Percentiles rank a stretch among this genome's conserved stretches.
These are phyloP conservation scores for Sminthurides bifidus DNA, from an alignment of 1,140 invertebrate species.

Conservation along the genomic window DNA sequence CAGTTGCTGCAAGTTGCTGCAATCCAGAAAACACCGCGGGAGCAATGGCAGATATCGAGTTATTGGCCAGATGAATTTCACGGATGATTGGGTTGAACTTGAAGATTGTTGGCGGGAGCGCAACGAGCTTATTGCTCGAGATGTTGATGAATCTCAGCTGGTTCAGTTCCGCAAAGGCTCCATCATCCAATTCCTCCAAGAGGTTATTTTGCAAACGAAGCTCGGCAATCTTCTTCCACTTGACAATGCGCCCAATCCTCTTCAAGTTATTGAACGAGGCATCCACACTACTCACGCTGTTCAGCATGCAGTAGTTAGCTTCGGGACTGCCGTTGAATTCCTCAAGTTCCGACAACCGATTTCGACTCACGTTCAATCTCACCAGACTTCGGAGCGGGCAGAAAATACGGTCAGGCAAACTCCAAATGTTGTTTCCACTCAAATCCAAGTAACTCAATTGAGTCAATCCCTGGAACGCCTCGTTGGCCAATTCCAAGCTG, in stretches of 20 bases:
- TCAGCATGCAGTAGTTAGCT: background rate
- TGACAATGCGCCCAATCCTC: conserved; percentile 34
- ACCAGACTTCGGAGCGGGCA: conserved; percentile 61
- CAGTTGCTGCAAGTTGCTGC: conserved; percentile 66
- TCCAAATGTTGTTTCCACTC: conserved; percentile 76
- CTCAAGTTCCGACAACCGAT: conserved; percentile 62
- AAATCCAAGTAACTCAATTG: conserved; percentile 66
- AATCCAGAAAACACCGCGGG: conserved; percentile 69
- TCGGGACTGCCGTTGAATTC: conserved; percentile 43
- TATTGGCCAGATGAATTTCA: conserved; percentile 69
- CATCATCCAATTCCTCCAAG: conserved; percentile 62
- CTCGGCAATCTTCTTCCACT: conserved; percentile 58
- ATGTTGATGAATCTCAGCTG: conserved; percentile 67
- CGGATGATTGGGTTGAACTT: conserved; percentile 58
- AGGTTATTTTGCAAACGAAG: conserved; percentile 69
- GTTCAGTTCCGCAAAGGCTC: conserved; percentile 59
- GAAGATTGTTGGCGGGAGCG: conserved; percentile 64
- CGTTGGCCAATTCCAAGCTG: conserved; percentile 61
- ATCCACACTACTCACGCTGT: no score
- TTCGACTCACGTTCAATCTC: conserved; percentile 66
- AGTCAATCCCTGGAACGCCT: conserved; percentile 59
- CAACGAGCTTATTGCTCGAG: conserved; percentile 64
- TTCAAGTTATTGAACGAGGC: conserved; percentile 35
- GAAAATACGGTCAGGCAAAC: conserved; percentile 55
- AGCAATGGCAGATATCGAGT: conserved; percentile 63